These are phyloP conservation scores for Pterois miles DNA, from an alignment of 2,797 vertebrate genomes.

Conservation along the genomic window DNA sequence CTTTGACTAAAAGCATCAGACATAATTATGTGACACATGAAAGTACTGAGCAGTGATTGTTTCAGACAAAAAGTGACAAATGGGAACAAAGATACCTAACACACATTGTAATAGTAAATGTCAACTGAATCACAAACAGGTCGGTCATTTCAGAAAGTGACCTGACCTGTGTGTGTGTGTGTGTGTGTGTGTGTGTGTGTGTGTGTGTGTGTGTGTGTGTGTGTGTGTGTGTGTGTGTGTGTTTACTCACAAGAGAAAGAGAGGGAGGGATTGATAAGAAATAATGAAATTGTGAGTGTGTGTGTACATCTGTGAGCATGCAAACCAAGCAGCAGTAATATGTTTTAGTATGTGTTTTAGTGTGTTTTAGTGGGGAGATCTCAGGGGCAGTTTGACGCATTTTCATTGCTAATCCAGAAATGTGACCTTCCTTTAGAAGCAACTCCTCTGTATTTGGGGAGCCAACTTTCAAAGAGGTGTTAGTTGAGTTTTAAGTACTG, in stretches of 20 bases:
- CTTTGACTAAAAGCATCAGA: constrained; percentile 14
- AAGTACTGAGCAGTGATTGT: background rate
- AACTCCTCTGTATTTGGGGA: background rate
- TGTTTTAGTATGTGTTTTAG: constrained; percentile 10
- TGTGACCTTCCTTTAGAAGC: constrained; percentile 20
- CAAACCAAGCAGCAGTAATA: background rate
- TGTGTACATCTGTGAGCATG: background rate
- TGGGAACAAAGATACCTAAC: background rate
- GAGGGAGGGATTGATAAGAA: background rate
- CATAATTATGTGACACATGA: constrained; percentile 8
- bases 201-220: background rate
- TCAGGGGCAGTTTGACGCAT: constrained; percentile 23
- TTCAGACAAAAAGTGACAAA: background rate
- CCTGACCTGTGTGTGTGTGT: background rate
- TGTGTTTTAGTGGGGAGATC: constrained; percentile 23
- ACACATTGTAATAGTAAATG: background rate
- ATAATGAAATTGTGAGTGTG: background rate
- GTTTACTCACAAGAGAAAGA: background rate
- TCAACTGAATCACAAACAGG: background rate
- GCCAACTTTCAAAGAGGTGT: background rate
- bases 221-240: background rate
- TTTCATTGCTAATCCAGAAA: constrained; percentile 52
- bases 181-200: background rate
- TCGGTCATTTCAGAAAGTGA: background rate
- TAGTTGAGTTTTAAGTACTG: constrained; percentile 4